These are phyloP conservation scores for Whitmania pigra DNA, from an alignment of 1,140 invertebrate species.

Conservation along the genomic window DNA sequence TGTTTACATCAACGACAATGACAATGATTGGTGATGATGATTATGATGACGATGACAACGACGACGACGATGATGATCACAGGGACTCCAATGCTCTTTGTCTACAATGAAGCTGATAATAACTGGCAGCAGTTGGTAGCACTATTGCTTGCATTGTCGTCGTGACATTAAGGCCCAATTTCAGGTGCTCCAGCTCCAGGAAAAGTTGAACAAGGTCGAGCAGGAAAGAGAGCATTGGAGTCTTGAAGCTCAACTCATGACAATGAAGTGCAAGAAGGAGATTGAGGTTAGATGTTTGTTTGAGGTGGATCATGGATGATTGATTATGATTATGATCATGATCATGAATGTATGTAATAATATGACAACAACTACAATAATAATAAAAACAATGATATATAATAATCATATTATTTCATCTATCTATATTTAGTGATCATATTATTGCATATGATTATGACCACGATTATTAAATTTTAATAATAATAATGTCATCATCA, in stretches of 20 bases:
- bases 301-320: not conserved
- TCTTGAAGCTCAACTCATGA: constrained; percentile 43
- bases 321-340: not conserved
- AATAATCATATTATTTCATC: too few species aligned
- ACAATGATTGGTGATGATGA: not conserved
- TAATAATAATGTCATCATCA: too few species aligned
- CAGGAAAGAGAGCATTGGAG: constrained; percentile 48
- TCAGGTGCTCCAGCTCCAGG: constrained; percentile 36
- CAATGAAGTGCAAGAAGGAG: constrained; percentile 43
- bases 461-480: too few species aligned
- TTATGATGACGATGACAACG: not conserved
- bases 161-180: not conserved
- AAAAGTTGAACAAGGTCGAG: constrained; percentile 36
- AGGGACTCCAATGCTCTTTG: too few species aligned
- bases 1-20: not conserved
- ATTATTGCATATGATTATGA: too few species aligned
- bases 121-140: too few species aligned
- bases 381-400: too few species aligned
- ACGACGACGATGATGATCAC: too few species aligned
- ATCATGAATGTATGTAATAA: too few species aligned
- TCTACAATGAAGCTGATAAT: not conserved
- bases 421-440: too few species aligned
- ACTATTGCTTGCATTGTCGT: too few species aligned
- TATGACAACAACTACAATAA: too few species aligned
- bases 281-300: constrained; percentile 27